These are phyloP conservation scores for Forbesichthys agassizii DNA, from an alignment of 2,113 vertebrate genomes.

Conservation along the genomic window DNA sequence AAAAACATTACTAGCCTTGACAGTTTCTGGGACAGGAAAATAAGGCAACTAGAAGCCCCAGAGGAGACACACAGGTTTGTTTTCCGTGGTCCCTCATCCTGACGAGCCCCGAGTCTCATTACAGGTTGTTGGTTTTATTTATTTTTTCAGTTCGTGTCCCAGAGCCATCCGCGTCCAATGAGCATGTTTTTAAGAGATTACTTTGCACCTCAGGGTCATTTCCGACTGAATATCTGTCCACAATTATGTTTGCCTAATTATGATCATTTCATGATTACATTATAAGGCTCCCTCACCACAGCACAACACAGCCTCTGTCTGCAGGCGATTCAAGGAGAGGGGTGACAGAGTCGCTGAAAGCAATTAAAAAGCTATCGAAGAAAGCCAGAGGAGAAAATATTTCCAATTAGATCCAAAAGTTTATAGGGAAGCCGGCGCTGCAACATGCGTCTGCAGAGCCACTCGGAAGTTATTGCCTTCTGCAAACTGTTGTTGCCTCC, in stretches of 20 bases:
- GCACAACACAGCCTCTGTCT: constrained; percentile 42
- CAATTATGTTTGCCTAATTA: constrained; percentile 64
- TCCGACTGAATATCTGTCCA: constrained; percentile 61
- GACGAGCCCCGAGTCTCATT: constrained; percentile 34
- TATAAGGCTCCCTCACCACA: constrained; percentile 21
- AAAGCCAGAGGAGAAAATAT: constrained; percentile 53
- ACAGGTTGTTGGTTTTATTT: constrained; percentile 24
- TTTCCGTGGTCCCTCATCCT: constrained; percentile 25
- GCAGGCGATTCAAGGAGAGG: constrained; percentile 32
- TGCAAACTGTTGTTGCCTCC: constrained; percentile 44
- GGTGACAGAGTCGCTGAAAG: constrained; percentile 61
- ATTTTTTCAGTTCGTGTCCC: constrained; percentile 7
- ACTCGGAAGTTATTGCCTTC: constrained; percentile 49
- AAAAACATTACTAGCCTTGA: constrained; percentile 9
- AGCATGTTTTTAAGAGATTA: constrained; percentile 53
- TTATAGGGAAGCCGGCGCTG: constrained; percentile 26
- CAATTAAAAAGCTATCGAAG: constrained; percentile 70
- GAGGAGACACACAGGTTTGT: constrained; percentile 23
- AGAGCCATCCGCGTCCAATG: constrained; percentile 34
- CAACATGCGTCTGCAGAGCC: constrained; percentile 29
- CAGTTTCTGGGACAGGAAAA: constrained; percentile 9
- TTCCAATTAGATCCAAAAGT: constrained; percentile 60
- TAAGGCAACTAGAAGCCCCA: constrained; percentile 17
- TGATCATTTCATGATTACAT: constrained; percentile 67
- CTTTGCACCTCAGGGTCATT: constrained; percentile 48